These are phyloP conservation scores for Nephila pilipes DNA, from an alignment of 1,140 invertebrate species.

Conservation along the genomic window DNA sequence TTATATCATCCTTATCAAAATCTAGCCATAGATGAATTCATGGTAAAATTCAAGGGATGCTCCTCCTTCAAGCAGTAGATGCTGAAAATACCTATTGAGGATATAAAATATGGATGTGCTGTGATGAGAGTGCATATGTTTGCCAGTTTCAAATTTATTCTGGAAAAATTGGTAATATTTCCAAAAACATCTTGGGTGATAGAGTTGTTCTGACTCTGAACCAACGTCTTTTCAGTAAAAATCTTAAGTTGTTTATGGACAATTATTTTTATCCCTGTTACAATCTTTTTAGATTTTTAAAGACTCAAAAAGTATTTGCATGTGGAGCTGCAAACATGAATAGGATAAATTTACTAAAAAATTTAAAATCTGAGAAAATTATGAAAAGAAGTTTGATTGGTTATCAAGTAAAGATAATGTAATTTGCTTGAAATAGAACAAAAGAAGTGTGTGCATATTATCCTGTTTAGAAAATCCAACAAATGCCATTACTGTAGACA, in stretches of 20 bases:
- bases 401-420: too few relatives aligned
- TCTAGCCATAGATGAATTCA: slow-evolving; percentile 77
- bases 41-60: slow-evolving; percentile 76
- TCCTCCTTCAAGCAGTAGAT: slow-evolving; percentile 76
- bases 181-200: slow-evolving; percentile 30
- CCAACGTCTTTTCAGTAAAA: slow-evolving; percentile 25
- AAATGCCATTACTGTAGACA: too few relatives aligned
- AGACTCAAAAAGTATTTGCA: not conserved
- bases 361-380: slow-evolving; percentile 6
- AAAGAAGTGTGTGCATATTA: too few relatives aligned
- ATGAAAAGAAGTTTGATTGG: too few relatives aligned
- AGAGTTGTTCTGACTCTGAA: slow-evolving; percentile 38
- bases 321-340: slow-evolving; percentile 18
- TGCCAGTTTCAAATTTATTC: slow-evolving; percentile 77
- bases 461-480: too few relatives aligned
- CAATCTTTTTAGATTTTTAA: not conserved
- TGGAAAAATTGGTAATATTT: slow-evolving; percentile 59
- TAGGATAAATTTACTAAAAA: slow-evolving; percentile 12
- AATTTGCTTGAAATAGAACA: too few relatives aligned
- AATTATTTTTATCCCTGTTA: slow-evolving; percentile 31
- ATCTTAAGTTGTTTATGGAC: slow-evolving; percentile 13
- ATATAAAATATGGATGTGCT: slow-evolving; percentile 75
- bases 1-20: not conserved
- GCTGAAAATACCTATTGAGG: slow-evolving; percentile 77
- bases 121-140: slow-evolving; percentile 68